Conservation (phyloP, 2,113 vertebrate genomes). For the Pelusios castaneus region DNA sequence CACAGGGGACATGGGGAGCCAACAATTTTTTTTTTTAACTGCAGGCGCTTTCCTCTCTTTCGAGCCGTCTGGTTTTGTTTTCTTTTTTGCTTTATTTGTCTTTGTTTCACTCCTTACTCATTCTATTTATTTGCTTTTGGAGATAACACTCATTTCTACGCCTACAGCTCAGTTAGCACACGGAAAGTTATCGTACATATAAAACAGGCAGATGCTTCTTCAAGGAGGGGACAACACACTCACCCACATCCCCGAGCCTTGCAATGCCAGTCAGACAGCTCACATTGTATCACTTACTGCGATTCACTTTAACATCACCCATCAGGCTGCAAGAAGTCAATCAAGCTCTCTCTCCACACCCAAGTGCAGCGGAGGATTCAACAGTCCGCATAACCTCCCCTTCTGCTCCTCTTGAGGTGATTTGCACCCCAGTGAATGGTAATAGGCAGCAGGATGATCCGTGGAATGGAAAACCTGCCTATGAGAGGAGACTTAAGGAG, state of each 20-base stretch:
- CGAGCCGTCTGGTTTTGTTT: not conserved
- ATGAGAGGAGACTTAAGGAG: no score
- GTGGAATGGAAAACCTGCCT: no score
- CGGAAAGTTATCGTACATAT: not conserved
- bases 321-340: not conserved
- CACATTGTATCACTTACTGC: accelerated
- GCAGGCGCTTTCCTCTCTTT: not conserved
- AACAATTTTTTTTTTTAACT: not conserved
- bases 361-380: no score
- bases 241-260: not conserved
- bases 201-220: not conserved
- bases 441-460: not conserved
- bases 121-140: not conserved
- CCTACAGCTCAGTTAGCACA: not conserved
- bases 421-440: not conserved
- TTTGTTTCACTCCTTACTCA: constrained; percentile 8
- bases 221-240: not conserved
- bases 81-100: not conserved
- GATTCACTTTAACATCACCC: not conserved
- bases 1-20: not conserved
- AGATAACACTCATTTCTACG: not conserved
- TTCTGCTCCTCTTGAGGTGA: not conserved
- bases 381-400: not conserved
- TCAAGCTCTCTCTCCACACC: not conserved
- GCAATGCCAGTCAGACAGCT: accelerated